Conservation (phyloP, 2,888 invertebrate species). For the Coleophora deauratella region DNA sequence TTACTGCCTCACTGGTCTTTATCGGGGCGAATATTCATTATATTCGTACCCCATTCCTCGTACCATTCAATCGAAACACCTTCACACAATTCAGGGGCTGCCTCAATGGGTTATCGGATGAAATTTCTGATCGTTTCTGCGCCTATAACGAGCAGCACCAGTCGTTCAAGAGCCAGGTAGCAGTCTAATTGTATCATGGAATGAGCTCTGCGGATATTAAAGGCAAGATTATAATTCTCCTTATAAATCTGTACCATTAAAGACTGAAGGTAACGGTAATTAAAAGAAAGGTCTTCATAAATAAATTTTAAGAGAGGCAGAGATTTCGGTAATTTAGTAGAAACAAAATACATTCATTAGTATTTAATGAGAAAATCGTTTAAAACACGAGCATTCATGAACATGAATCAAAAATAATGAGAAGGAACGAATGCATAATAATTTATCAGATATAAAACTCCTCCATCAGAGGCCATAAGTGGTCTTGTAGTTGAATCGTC, state of each 20-base stretch:
- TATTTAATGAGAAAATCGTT: constrained; percentile 1
- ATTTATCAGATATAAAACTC: constrained; percentile 26
- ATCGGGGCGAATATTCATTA: constrained; percentile 71
- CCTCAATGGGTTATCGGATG: constrained; percentile 71
- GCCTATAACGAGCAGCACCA: constrained; percentile 64
- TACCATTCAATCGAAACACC: constrained; percentile 71
- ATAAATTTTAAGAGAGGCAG: constrained; percentile 10
- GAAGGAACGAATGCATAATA: constrained; percentile 6
- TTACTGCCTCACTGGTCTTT: constrained; percentile 69
- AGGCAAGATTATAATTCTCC: constrained; percentile 60
- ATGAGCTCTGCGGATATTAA: constrained; percentile 65
- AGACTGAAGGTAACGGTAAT: constrained; percentile 4
- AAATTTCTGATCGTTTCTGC: constrained; percentile 71
- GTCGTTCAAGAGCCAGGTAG: constrained; percentile 64
- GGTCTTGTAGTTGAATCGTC: constrained; percentile 47
- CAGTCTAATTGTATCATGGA: constrained; percentile 66
- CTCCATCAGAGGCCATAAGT: constrained; percentile 28
- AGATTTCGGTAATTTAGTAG: constrained; percentile 9
- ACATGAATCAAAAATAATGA: constrained; percentile 7
- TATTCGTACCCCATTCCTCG: constrained; percentile 63
- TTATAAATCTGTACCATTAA: constrained; percentile 53
- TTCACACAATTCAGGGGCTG: constrained; percentile 69
- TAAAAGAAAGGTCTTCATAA: constrained; percentile 36
- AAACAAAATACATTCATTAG: not conserved
- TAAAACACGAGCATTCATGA: not conserved